phyloP scores from a whole-genome alignment of 2,113 vertebrate genomes.

The Brevimyrus niger region DNA sequence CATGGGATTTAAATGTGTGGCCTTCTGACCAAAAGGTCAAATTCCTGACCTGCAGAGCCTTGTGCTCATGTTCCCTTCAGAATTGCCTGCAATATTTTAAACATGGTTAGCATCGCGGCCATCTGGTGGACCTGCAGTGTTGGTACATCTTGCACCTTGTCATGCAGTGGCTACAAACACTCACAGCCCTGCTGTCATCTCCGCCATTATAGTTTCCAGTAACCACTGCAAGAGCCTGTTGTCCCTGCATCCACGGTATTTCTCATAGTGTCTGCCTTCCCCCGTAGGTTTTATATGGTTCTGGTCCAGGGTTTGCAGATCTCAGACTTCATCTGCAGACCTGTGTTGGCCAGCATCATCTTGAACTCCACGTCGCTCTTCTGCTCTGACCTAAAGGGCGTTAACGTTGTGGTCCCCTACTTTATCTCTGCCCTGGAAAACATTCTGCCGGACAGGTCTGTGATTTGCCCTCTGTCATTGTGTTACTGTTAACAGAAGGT shows the following conservation, averaged over 20 bases:
- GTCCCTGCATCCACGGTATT: neutral
- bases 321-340: slow-evolving; percentile 85
- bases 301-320: slow-evolving; percentile 97
- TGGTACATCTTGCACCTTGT: neutral
- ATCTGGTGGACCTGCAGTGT: neutral
- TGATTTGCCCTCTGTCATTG: neutral
- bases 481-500: neutral
- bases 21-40: neutral
- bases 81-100: neutral
- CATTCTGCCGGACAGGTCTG: slow-evolving; percentile 91
- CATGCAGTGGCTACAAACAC: neutral
- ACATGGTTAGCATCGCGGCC: neutral
- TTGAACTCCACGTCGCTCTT: slow-evolving; percentile 91
- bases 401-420: slow-evolving; percentile 91
- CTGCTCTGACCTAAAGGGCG: slow-evolving; percentile 92
- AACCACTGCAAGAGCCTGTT: neutral
- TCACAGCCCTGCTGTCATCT: neutral
- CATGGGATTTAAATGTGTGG: neutral
- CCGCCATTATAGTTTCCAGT: neutral
- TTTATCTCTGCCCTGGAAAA: slow-evolving; percentile 94
- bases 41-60: neutral
- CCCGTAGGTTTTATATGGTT: slow-evolving; percentile 90
- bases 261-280: slow-evolving; percentile 36
- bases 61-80: neutral
- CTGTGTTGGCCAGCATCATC: slow-evolving; percentile 88